Evolutionary conservation across 1,140 invertebrate genomes (phyloP).

Genomic region (Scaptomyza pallida): DNA sequence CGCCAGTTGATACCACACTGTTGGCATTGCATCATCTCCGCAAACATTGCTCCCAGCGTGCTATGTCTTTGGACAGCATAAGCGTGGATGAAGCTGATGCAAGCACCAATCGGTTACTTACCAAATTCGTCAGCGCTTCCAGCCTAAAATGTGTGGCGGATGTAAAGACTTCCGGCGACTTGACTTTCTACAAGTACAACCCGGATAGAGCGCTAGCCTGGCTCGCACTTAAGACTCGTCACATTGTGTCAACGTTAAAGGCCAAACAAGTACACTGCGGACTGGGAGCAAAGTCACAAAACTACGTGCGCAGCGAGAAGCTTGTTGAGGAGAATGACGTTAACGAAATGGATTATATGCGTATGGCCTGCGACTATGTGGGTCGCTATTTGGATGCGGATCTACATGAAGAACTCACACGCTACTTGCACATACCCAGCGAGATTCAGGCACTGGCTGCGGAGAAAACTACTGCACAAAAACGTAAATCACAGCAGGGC

Average conservation of each 20-base stretch:
- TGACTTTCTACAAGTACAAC: constrained; percentile 91
- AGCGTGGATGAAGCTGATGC: constrained; percentile 60
- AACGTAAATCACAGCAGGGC: constrained; percentile 70
- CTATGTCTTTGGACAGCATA: constrained; percentile 89
- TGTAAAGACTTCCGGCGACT: constrained; percentile 85
- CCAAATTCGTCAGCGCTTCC: constrained; percentile 42
- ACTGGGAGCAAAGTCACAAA: constrained; percentile 87
- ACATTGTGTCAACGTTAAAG: constrained; percentile 87
- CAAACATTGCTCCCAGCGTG: constrained; percentile 86
- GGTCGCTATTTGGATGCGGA: constrained; percentile 69
- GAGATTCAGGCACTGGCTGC: constrained; percentile 70
- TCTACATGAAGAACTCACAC: constrained; percentile 59
- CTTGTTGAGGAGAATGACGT: constrained; percentile 83
- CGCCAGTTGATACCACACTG: constrained; percentile 90
- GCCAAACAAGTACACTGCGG: constrained; percentile 89
- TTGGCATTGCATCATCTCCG: constrained; percentile 87
- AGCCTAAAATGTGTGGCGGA: constrained; percentile 62
- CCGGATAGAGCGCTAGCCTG: constrained; percentile 90
- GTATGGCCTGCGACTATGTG: constrained; percentile 75
- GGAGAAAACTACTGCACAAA: constrained; percentile 58
- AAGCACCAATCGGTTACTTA: constrained; percentile 53
- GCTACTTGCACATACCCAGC: constrained; percentile 63
- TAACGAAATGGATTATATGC: constrained; percentile 73
- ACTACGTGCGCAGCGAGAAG: constrained; percentile 88
- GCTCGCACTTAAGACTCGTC: constrained; percentile 88